A percentile compares a stretch with the other conserved stretches of the same genome.
phyloP scores from a whole-genome alignment of 2,888 invertebrate species.

The Andrena chrysosceles region DNA sequence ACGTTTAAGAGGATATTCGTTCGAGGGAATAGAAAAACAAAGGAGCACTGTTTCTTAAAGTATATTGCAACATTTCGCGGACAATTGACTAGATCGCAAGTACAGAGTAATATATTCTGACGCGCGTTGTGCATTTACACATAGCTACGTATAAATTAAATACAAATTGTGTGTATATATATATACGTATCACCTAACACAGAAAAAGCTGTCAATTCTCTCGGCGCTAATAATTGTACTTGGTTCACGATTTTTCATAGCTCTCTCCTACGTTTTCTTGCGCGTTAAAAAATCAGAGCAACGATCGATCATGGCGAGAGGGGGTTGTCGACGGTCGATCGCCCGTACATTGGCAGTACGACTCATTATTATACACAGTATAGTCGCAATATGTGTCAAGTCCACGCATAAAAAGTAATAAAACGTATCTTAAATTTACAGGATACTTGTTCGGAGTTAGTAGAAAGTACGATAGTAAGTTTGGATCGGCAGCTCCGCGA shows the following conservation, averaged over 20 bases:
- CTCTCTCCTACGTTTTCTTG: neutral
- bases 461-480: conserved; percentile 55
- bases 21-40: conserved; percentile 3
- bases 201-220: conserved; percentile 37
- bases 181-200: conserved; percentile 30
- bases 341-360: conserved; percentile 53
- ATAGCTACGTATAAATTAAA: conserved; percentile 56
- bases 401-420: conserved; percentile 62
- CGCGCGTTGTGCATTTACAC: conserved; percentile 55
- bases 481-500: conserved; percentile 45
- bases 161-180: conserved; percentile 37
- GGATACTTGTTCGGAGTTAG: conserved; percentile 58
- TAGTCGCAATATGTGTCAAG: conserved; percentile 53
- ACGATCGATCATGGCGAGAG: conserved; percentile 41
- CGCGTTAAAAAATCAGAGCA: conserved; percentile 26
- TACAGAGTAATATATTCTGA: conserved; percentile 64
- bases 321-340: conserved; percentile 28
- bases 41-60: conserved; percentile 61
- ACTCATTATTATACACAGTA: conserved; percentile 32
- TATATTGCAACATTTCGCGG: conserved; percentile 80
- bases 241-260: conserved; percentile 14
- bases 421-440: conserved; percentile 58
- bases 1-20: neutral
- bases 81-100: conserved; percentile 81
- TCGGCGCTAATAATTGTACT: conserved; percentile 18